Conservation (phyloP, 2,113 vertebrate genomes). For the Trichechus manatus region DNA sequence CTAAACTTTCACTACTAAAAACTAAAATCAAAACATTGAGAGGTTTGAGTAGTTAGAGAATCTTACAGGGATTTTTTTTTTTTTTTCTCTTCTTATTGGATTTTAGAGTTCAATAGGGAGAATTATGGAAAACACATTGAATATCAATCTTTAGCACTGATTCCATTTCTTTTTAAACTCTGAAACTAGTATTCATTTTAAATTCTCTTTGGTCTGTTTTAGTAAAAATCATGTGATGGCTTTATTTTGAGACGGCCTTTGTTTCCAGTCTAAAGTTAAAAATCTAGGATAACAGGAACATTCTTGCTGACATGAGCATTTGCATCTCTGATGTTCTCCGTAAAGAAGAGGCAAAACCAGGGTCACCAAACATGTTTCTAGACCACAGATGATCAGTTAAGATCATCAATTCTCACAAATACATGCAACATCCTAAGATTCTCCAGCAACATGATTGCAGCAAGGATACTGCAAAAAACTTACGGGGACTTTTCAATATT, state of each 20-base stretch:
- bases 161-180: neutral
- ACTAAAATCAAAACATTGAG: neutral
- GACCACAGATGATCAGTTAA: neutral
- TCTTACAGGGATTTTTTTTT: neutral
- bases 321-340: neutral
- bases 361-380: neutral
- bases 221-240: neutral
- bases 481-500: neutral
- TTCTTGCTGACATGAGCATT: neutral
- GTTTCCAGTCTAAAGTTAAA: neutral
- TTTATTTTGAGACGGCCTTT: neutral
- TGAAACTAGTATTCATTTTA: neutral
- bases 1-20: neutral
- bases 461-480: neutral
- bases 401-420: neutral
- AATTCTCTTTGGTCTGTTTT: neutral
- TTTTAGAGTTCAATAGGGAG: neutral
- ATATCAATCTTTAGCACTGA: neutral
- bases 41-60: neutral
- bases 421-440: neutral
- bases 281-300: neutral
- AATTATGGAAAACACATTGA: neutral
- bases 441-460: neutral
- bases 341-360: neutral
- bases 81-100: neutral